Percentiles rank a stretch among this genome's conserved stretches.
phyloP scores from a whole-genome alignment of 2,797 vertebrate genomes.

The Betta splendens region DNA sequence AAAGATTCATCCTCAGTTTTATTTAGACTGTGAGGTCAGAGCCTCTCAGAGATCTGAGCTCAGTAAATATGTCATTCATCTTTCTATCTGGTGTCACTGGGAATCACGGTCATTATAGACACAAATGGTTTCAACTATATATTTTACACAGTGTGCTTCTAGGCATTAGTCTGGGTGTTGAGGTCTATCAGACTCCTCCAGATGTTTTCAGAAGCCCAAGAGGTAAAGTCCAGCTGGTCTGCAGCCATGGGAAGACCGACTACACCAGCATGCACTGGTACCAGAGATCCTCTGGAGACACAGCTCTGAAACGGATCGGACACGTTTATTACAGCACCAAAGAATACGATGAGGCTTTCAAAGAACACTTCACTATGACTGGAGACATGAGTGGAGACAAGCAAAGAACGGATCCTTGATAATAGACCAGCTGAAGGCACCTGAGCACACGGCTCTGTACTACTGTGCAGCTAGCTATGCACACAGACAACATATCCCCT shows the following conservation, averaged over 20 bases:
- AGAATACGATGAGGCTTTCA: too few species aligned
- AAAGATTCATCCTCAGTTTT: too few species aligned
- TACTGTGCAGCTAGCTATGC: slow-evolving; percentile 26
- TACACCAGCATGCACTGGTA: slow-evolving; percentile 47
- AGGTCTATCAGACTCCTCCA: slow-evolving; percentile 35
- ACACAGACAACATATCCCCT: slow-evolving; percentile 1
- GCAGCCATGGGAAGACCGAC: slow-evolving; percentile 38
- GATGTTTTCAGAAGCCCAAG: background rate
- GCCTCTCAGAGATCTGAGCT: too few species aligned
- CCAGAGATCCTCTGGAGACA: slow-evolving; percentile 26
- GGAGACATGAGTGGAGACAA: slow-evolving; percentile 1
- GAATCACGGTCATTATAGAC: too few species aligned
- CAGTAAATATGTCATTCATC: too few species aligned
- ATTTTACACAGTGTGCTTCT: too few species aligned
- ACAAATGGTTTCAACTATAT: too few species aligned
- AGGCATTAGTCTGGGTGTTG: too few species aligned
- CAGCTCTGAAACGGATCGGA: slow-evolving; percentile 25
- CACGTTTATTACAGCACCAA: too few species aligned
- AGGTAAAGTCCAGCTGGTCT: slow-evolving; percentile 27
- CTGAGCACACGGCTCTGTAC: slow-evolving; percentile 15
- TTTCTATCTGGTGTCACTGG: too few species aligned
- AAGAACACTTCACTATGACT: background rate
- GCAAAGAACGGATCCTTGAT: slow-evolving; percentile 6
- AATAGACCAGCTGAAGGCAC: background rate
- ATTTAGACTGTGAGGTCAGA: too few species aligned